A percentile compares a stretch with the other conserved stretches of the same genome.
phyloP scores from a whole-genome alignment of 2,888 invertebrate species.

The Salticus scenicus region DNA sequence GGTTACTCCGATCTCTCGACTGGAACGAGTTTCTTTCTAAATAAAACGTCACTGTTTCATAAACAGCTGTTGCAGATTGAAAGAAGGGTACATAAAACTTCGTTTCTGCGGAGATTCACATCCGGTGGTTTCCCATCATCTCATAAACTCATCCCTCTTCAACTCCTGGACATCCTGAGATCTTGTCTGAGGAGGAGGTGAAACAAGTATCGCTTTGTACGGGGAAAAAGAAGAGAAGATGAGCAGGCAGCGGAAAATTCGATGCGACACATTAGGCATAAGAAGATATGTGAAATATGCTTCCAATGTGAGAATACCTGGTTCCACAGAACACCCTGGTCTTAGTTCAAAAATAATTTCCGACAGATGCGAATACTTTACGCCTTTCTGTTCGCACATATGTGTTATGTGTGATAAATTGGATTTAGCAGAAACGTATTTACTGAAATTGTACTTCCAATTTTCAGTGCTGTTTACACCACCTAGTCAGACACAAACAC shows the following conservation, averaged over 20 bases:
- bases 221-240: not conserved
- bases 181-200: not conserved
- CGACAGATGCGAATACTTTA: no score
- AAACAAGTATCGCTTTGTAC: not conserved
- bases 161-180: constrained; percentile 7
- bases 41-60: constrained; percentile 14
- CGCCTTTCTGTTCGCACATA: no score
- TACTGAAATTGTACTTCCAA: no score
- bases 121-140: constrained; percentile 22
- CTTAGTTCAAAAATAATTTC: no score
- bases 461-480: no score
- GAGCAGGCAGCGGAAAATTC: not conserved
- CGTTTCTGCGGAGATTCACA: constrained; percentile 2
- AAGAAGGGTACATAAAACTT: constrained; percentile 21
- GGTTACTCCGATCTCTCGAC: not conserved
- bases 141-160: constrained; percentile 13
- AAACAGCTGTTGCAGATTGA: constrained; percentile 20
- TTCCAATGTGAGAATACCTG: not conserved
- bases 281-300: not conserved
- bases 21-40: not conserved
- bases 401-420: no score
- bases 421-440: no score
- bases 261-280: not conserved
- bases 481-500: no score
- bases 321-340: no score